Percentiles rank a stretch among this genome's conserved stretches.
Conservation (phyloP, 2,113 vertebrate genomes). For the Verasper variegatus region DNA sequence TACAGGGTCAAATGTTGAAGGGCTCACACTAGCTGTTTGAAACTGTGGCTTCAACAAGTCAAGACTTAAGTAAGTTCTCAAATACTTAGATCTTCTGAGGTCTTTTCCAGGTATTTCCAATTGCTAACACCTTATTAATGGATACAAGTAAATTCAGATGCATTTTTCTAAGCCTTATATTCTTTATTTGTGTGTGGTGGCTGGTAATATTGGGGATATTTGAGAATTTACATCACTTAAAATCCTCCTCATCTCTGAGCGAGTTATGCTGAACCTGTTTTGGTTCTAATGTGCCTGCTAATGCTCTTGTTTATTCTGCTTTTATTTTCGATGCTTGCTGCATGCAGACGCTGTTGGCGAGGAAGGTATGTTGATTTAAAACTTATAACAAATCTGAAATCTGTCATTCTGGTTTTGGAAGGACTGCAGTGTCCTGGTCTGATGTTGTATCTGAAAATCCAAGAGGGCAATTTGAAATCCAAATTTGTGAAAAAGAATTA, state of each 20-base stretch:
- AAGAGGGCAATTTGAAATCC: slow-evolving; percentile 22
- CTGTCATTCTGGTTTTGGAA: slow-evolving; percentile 67
- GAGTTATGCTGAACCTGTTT: slow-evolving; percentile 4
- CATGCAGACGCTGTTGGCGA: slow-evolving; percentile 83
- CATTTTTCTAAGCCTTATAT: not conserved
- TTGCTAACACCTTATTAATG: not conserved
- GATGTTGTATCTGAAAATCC: slow-evolving; percentile 47
- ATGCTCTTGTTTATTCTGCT: slow-evolving; percentile 73
- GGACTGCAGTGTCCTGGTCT: slow-evolving; percentile 56
- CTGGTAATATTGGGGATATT: not conserved
- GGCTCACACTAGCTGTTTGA: not conserved
- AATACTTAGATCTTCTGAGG: not conserved
- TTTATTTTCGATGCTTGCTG: slow-evolving; percentile 78
- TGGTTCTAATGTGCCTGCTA: slow-evolving; percentile 42
- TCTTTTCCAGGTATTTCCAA: not conserved
- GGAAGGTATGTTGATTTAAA: slow-evolving; percentile 80
- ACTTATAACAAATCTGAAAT: slow-evolving; percentile 39
- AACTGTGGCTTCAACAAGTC: slow-evolving; percentile 1
- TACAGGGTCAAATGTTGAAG: not conserved
- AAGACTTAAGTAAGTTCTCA: slow-evolving; percentile 30
- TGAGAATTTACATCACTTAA: slow-evolving; percentile 6
- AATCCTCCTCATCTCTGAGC: not conserved
- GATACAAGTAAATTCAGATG: not conserved
- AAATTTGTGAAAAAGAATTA: not conserved
- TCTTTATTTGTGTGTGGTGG: not conserved